A percentile compares a stretch with the other conserved stretches of the same genome.
Conservation (phyloP, 2,888 invertebrate species). For the Nomada ruficornis region DNA sequence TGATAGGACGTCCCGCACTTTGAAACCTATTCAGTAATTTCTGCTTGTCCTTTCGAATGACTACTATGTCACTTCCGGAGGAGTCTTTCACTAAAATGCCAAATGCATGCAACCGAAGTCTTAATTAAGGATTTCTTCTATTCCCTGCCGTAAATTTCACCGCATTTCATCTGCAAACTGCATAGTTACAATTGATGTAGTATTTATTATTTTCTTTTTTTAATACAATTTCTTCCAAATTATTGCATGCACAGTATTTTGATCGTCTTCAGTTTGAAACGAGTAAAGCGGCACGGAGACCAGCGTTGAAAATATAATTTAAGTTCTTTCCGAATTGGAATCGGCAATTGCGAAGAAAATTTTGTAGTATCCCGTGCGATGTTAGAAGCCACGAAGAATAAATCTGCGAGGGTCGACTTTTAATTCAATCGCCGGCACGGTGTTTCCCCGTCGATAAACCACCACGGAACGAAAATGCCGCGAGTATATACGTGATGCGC, state of each 20-base stretch:
- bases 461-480: background rate
- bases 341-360: background rate
- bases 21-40: background rate
- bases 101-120: background rate
- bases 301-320: no score
- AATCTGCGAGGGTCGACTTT: background rate
- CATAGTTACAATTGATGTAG: no score
- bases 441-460: slow-evolving; percentile 1
- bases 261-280: no score
- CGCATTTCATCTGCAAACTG: no score
- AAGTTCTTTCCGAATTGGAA: no score
- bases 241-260: no score
- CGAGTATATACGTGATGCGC: background rate
- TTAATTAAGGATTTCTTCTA: no score
- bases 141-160: no score
- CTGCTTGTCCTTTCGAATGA: background rate
- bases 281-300: no score
- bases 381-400: no score
- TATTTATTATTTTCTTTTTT: no score
- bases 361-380: background rate
- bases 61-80: background rate
- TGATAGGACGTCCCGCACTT: slow-evolving; percentile 11
- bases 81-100: background rate
- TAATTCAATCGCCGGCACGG: background rate
- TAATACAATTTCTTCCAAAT: no score